Percentiles rank a stretch among this genome's conserved stretches.
phyloP scores from a whole-genome alignment of 2,797 vertebrate species.

The Emydoidea blandingii region DNA sequence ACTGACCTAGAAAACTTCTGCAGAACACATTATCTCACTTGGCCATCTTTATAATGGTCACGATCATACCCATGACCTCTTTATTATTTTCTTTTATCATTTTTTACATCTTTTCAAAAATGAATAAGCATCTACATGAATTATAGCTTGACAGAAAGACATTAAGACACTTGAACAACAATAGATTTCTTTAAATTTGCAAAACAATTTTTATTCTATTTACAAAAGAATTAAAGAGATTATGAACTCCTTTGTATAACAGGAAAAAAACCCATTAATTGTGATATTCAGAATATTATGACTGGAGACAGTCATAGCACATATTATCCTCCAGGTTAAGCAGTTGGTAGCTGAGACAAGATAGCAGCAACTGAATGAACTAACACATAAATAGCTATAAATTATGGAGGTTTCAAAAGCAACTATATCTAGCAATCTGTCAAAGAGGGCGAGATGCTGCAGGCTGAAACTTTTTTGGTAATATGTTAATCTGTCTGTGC shows the following conservation, averaged over 20 bases:
- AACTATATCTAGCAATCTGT: not conserved
- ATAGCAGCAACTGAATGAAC: not conserved
- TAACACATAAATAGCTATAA: not conserved
- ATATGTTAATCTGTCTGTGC: not conserved
- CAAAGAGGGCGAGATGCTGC: not conserved
- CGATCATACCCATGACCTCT: not conserved
- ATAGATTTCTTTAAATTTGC: not conserved
- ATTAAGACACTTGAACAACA: not conserved
- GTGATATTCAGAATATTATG: not conserved
- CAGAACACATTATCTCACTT: rapidly evolving
- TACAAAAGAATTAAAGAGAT: not conserved
- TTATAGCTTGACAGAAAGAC: not conserved
- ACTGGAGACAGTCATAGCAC: not conserved
- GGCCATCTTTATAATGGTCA: not conserved
- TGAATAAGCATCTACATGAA: not conserved
- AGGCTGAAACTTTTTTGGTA: not conserved
- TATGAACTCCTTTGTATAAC: not conserved
- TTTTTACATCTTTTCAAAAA: not conserved
- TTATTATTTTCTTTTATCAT: not conserved
- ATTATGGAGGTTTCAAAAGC: not conserved
- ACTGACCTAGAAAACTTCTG: not conserved
- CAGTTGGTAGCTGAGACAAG: not conserved
- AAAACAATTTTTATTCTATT: not conserved
- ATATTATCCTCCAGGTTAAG: not conserved
- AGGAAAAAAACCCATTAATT: not conserved